Conservation (phyloP, 2,113 vertebrate genomes). For the Odobenus rosmarus region DNA sequence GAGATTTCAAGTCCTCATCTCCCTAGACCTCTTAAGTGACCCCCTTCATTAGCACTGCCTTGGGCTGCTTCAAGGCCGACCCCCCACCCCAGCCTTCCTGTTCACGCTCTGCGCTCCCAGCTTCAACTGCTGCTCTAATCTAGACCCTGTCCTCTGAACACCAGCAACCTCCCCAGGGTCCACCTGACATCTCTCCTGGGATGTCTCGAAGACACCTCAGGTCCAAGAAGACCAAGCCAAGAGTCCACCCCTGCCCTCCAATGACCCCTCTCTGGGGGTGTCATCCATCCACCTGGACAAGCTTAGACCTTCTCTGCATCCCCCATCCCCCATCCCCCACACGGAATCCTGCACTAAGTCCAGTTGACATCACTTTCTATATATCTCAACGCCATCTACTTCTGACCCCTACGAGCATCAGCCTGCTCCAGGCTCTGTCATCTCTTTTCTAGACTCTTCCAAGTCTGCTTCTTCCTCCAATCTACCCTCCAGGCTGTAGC, state of each 20-base stretch:
- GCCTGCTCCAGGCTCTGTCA: not conserved
- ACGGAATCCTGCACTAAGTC: not conserved
- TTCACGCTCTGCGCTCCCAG: not conserved
- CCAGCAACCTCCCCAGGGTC: accelerated
- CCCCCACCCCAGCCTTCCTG: accelerated
- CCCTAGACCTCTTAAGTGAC: not conserved
- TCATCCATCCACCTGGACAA: not conserved
- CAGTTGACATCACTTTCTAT: too few relatives aligned
- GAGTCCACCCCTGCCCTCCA: not conserved
- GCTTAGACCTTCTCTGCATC: not conserved
- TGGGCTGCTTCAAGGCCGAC: not conserved
- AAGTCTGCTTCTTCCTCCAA: not conserved
- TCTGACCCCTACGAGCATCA: not conserved
- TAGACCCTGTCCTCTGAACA: not conserved
- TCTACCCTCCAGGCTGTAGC: not conserved
- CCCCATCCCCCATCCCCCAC: accelerated
- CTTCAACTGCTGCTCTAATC: not conserved
- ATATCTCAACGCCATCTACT: not conserved
- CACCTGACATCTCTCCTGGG: not conserved
- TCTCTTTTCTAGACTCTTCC: not conserved
- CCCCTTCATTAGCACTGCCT: not conserved
- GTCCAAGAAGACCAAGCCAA: not conserved
- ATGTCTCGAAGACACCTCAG: not conserved
- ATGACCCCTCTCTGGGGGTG: not conserved
- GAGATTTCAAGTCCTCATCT: not conserved